Base-by-base conservation (phyloP, 2,797 vertebrate species). In the Microtus obscurus region DNA sequence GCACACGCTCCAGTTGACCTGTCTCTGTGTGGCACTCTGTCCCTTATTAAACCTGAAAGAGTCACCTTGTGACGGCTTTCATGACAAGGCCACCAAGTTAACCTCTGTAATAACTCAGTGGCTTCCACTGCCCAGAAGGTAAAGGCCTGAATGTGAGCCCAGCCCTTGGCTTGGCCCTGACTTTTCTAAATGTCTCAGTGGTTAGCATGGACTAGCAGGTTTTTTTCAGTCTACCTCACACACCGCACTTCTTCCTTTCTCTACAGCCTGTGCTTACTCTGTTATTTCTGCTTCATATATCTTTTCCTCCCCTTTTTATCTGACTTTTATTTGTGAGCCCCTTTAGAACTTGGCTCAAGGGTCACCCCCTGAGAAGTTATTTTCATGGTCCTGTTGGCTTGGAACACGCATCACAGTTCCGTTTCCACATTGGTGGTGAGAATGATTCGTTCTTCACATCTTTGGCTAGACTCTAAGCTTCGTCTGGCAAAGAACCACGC, bases 41-140 rank as follows among this genome's bases (percentile, higher is more conserved):
- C 31, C 67, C 73, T 90, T 56, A 81, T 48, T 79, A 74, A 97
- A 90, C 91, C 87, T 17, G 74, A 76, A 83, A 91, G 94, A 90
- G 19, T 37, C 27, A 90, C 59, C 45, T n/a, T 34, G 23, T 4
- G 3, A 63, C 0, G 12, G 12, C 27, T 13, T 69, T 89, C 1
- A 51, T 43, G 63, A 82, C 16, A 59, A 23, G 11, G 4, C n/a
- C 12, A 40, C 40, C n/a, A 19, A 29, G 6, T 29, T n/a, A 25
- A 48, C 5, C 11, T 31, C 51, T 71, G 43, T 69, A 81, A 73
- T 13, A 53, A 59, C 43, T 61, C n/a, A 10, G 63, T 89, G 79
- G 43, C 73, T 86, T 69, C n/a, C 1, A 12, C 5, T 40, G 6
- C n/a, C 67, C 77, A 59, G 43, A 53, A 87, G 71, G 65, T 61